phyloP scores from a whole-genome alignment of 2,113 vertebrate genomes.

The Apistogramma diplotaenia region DNA sequence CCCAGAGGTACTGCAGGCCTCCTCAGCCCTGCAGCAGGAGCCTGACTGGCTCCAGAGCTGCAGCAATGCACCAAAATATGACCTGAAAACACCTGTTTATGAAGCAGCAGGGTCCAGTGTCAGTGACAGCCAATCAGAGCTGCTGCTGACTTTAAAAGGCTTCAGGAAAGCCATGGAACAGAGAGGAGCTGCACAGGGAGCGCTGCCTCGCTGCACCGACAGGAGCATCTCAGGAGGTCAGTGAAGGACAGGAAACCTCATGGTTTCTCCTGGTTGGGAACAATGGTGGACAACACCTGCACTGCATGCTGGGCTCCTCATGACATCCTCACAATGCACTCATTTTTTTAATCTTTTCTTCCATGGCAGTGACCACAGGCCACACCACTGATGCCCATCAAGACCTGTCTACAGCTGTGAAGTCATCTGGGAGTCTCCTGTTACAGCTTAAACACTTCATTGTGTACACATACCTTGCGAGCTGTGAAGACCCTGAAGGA shows the following conservation, averaged over 20 bases:
- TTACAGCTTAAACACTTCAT: too few species aligned
- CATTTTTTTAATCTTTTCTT: neutral
- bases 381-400: neutral
- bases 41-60: neutral
- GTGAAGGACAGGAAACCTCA: too few species aligned
- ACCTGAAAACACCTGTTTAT: neutral
- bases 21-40: neutral
- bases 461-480: too few species aligned
- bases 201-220: neutral
- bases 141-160: neutral
- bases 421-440: neutral
- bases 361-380: too few species aligned
- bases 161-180: neutral
- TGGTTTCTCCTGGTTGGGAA: too few species aligned
- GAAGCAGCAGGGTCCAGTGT: neutral
- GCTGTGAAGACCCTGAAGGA: too few species aligned
- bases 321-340: too few species aligned
- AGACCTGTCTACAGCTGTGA: neutral
- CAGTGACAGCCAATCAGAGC: slow-evolving; percentile 1
- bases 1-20: neutral
- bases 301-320: neutral
- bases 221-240: neutral
- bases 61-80: slow-evolving; percentile 10
- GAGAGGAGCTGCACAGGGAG: neutral
- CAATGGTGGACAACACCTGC: neutral